Evolutionary conservation across 2,888 invertebrate genomes (phyloP).

Genomic region (Lasioglossum vierecki): DNA sequence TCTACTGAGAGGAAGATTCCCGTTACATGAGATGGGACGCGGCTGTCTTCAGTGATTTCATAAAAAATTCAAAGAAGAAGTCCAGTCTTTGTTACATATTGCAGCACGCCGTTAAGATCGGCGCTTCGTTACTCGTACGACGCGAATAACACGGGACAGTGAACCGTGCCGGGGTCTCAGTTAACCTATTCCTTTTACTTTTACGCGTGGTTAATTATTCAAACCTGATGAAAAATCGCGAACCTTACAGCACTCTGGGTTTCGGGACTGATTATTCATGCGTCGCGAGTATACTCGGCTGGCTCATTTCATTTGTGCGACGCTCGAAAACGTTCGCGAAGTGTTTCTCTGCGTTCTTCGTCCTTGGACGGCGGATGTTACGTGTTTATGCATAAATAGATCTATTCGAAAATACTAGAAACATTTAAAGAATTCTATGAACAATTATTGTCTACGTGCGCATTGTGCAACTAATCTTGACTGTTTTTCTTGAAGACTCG

Average conservation of each 20-base stretch:
- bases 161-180: not conserved
- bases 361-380: too few species aligned
- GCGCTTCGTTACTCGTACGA: not conserved
- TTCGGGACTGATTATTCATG: not conserved
- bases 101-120: not conserved
- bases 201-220: not conserved
- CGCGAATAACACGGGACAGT: not conserved
- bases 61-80: not conserved
- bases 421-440: not conserved
- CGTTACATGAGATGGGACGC: not conserved
- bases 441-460: too few species aligned
- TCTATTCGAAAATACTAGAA: not conserved
- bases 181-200: slow-evolving; percentile 7
- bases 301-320: not conserved
- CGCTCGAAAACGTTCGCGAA: not conserved
- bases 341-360: too few species aligned
- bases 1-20: not conserved
- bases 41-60: not conserved
- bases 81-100: slow-evolving; percentile 5
- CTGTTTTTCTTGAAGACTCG: too few species aligned
- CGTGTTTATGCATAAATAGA: not conserved
- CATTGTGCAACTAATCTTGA: too few species aligned
- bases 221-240: not conserved
- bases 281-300: not conserved
- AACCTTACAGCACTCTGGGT: not conserved